Evolutionary conservation across 2,888 invertebrate species (phyloP), one percentile per base, ranked within the genome.

Genomic region (Ormyrus rosae): DNA sequence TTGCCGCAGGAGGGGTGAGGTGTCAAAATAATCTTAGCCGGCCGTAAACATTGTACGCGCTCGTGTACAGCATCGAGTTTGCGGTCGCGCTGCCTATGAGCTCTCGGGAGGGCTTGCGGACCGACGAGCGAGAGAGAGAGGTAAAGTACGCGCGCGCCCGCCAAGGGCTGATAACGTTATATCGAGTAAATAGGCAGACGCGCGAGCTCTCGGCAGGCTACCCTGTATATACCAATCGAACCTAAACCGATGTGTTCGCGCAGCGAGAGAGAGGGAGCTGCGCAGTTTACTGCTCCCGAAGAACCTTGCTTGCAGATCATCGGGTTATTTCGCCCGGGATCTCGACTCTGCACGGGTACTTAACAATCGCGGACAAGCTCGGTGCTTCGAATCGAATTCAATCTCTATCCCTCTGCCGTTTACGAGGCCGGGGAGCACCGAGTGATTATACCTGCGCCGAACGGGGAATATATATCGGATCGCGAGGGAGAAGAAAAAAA

Each of bases 141-240:
- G 34, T 34, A 34, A 34, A 34, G 34, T 34, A 34, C 34, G 34
- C 34, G 34, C 34, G 34, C 4, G 60, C 10, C 13, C 13, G 71
- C 58, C 19, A 58, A 64, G 10, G 58, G 68, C 46, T 58, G 71
- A 71, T 71, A 78, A 78, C 58, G 78, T 78, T 65, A 63, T 78
- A 65, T 51, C 58, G 71, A 51, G 65, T 60, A 60, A 71, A 78
- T 71, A 53, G 71, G 56, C 67, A 65, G 45, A 65, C 77, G 69
- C 45, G 45, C 64, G 10, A 19, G 1, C 19, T 19, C 19, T 19
- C 19, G 19, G 19, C 19, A 1, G 19, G 34, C 34, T 34, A 0
- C 56, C 10, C 5, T 0, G 2, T 48, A 10, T 13, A 58, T 13
- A 13, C 13, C 60, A 70, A 48, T 50, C 58, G 50, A 58, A 19